Base-by-base conservation (phyloP, 2,113 vertebrate genomes). In the Melanocharis versteri region DNA sequence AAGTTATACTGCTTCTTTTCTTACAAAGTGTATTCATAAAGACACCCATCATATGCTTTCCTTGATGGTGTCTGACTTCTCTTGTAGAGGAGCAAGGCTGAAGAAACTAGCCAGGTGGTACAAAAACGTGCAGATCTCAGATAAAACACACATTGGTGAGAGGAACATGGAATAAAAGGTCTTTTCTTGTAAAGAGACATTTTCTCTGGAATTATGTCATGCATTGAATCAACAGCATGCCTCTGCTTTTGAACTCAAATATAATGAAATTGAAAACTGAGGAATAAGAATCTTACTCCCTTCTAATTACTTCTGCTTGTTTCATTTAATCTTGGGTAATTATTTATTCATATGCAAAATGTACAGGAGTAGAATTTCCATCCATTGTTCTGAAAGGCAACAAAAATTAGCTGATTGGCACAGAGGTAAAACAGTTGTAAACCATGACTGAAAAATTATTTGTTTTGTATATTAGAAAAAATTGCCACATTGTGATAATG, bases 271-370 rank as follows among this genome's bases (percentile, higher is more conserved):
- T 68, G 65, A 96, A 97, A 94, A 96, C 20, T 50, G 65, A 94
- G 94, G 77, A 94, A 95, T 94, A 69, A 91, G 69, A 92, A 65
- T 85, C 30, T 90, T 95, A 84, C 77, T 86, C 78, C 73, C n/a
- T 90, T 91, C 83, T 97, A 83, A 97, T 97, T 97, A 96, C 71
- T 97, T 97, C 87, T 95, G 83, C 83, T 96, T 96, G 87, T 94
- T 83, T 98, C 42, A 61, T 83, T 97, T 98, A 96, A 95, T 97
- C 94, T 95, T 89, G 62, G 39, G 33, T 31, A 72, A 96, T 96
- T 97, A 97, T 91, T 97, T 94, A 93, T 70, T 98, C 90, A 79
- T 96, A 91, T 93, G 65, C 94, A 83, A 96, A 97, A 93, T 95
- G 73, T 96, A 91, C 17, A 45, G 71, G 94, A 95, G 31, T 95